Evolutionary conservation across 2,888 invertebrate genomes (phyloP), one percentile per base, ranked within the genome.

Genomic region (Epinotia demarniana): DNA sequence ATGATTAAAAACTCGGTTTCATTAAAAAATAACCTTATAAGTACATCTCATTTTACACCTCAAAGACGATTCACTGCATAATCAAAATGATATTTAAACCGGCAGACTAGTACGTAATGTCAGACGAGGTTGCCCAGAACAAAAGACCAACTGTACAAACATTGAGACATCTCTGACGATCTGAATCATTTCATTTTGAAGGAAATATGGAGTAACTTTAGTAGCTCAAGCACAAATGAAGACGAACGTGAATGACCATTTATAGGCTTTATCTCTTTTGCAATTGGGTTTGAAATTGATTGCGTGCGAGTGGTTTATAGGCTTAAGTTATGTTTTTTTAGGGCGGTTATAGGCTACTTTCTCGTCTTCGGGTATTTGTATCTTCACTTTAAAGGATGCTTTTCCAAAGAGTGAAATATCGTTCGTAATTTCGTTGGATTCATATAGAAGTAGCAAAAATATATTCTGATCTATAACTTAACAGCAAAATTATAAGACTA

Each of bases 121-220:
- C 72, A 84, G 84, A 83, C 85, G 81, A 83, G 81, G 83, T 82
- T 81, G 83, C 66, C 49, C 70, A 67, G 78, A 73, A 81, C 79
- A 62, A 77, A 69, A 53, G 55, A 1, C 23, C 86, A 86, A 79
- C 78, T 86, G 86, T 73, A 74, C 77, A 86, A 86, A 85, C 77
- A 85, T 23, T 64, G 57, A 33, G 53, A 43, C 70, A 62, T 64
- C 67, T 72, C 64, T 60, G 58, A 77, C 43, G 57, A 18, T 77
- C 80, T 72, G 62, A 79, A 61, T 82, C 79, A 78, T 71, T 77
- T 53, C 46, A 75, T 79, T n/a, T 16, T 55, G 33, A 66, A 27
- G 4, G 57, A 43, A 58, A 58, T 43, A 68, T 43, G 43, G n/a
- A 23, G 16, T 64, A 64, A 1, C 3, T 64, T n/a, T 49, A 63